These are phyloP conservation scores for Drosophila murphyi DNA, from an alignment of 1,140 invertebrate genomes.

Conservation along the genomic window DNA sequence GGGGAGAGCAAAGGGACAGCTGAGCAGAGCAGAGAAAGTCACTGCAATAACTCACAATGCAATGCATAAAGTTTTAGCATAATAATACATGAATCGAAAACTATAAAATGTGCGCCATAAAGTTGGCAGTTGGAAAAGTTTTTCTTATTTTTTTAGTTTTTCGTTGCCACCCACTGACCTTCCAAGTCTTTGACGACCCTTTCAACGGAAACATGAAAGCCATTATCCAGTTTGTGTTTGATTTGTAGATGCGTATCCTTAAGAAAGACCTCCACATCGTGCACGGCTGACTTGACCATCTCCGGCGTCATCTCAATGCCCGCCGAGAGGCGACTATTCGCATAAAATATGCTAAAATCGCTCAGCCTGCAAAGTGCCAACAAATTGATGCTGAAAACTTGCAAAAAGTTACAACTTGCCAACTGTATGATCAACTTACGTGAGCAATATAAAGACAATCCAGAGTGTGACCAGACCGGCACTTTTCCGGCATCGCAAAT, in stretches of 20 bases:
- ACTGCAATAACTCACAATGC: conserved; percentile 53
- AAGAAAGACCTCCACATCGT: conserved; percentile 87
- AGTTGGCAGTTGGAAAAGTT: conserved; percentile 59
- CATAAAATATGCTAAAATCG: conserved; percentile 86
- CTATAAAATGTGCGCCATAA: conserved; percentile 62
- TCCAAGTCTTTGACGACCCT: conserved; percentile 87
- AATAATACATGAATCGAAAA: conserved; percentile 62
- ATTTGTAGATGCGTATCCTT: conserved; percentile 87
- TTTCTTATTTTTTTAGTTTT: conserved; percentile 11
- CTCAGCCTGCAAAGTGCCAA: conserved; percentile 65
- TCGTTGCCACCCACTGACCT: conserved; percentile 84
- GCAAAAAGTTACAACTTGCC: not conserved
- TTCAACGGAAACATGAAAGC: conserved; percentile 87
- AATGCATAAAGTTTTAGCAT: conserved; percentile 67
- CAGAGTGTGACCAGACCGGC: conserved; percentile 79
- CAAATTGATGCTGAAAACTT: conserved; percentile 4
- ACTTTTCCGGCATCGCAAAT: conserved; percentile 76
- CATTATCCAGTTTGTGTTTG: conserved; percentile 86
- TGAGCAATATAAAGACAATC: conserved; percentile 84
- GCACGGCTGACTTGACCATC: conserved; percentile 86
- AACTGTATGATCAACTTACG: conserved; percentile 73
- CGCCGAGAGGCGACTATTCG: conserved; percentile 86
- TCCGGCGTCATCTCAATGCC: conserved; percentile 86
- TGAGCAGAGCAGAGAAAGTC: not conserved
- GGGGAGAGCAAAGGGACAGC: no score